Conservation (phyloP, 2,888 invertebrate species). For the Athalia rosae region DNA sequence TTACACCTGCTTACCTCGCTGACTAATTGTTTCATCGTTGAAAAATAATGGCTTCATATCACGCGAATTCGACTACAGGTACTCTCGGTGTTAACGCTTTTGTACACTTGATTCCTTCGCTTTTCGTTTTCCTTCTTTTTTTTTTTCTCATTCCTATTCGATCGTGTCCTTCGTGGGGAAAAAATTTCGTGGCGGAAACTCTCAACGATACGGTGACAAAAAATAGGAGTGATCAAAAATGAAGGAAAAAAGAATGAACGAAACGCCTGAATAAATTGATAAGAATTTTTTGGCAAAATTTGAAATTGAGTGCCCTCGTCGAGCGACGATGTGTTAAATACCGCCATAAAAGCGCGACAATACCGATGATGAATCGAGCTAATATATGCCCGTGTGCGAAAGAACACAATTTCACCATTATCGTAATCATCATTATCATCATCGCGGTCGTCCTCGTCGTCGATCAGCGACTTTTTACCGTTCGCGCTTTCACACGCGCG, state of each 20-base stretch:
- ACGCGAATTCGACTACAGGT: slow-evolving; percentile 53
- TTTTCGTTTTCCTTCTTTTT: too few relatives aligned
- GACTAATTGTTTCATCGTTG: slow-evolving; percentile 65
- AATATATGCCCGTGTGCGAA: slow-evolving; percentile 1
- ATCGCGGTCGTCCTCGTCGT: too few relatives aligned
- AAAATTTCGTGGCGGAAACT: too few relatives aligned
- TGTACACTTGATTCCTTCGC: too few relatives aligned
- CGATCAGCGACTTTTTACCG: not conserved
- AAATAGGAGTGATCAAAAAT: too few relatives aligned
- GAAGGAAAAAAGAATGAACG: too few relatives aligned
- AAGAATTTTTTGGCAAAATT: not conserved
- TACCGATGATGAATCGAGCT: slow-evolving; percentile 24
- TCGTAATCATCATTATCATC: too few relatives aligned
- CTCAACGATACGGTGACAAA: too few relatives aligned
- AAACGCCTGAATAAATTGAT: too few relatives aligned
- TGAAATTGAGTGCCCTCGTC: slow-evolving; percentile 24
- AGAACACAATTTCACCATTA: too few relatives aligned
- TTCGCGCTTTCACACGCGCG: not conserved
- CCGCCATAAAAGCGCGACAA: slow-evolving; percentile 5
- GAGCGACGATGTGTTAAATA: not conserved
- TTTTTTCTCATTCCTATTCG: too few relatives aligned
- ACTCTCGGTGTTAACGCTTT: not conserved
- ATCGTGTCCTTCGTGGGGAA: too few relatives aligned
- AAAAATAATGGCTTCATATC: slow-evolving; percentile 62
- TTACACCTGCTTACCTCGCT: slow-evolving; percentile 54